phyloP scores from a whole-genome alignment of 2,888 invertebrate genomes.

The Harpalus rufipes region DNA sequence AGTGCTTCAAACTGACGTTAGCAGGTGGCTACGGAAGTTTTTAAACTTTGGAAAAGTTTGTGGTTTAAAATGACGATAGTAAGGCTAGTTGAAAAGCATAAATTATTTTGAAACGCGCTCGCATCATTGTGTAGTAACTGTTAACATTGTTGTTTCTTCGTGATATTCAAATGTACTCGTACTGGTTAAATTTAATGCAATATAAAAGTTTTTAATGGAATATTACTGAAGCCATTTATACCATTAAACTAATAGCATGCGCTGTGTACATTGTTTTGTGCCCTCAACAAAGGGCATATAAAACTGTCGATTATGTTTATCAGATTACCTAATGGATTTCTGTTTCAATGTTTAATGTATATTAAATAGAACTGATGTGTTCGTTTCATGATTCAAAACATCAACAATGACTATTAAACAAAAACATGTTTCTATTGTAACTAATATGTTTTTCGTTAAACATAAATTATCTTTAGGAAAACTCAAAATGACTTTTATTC shows the following conservation, averaged over 20 bases:
- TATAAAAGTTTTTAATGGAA: conserved; percentile 5
- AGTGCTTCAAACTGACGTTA: conserved; percentile 39
- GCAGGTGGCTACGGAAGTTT: conserved; percentile 44
- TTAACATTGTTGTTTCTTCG: conserved; percentile 11
- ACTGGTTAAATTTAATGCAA: conserved; percentile 4
- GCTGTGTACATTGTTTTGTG: conserved; percentile 16
- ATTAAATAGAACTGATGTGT: not conserved
- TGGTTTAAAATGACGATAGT: conserved; percentile 38
- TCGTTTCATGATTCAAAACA: not conserved
- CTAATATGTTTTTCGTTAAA: too few species aligned
- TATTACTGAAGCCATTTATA: conserved; percentile 21
- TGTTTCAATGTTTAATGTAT: conserved; percentile 20
- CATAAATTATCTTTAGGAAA: too few species aligned
- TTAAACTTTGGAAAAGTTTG: conserved; percentile 40
- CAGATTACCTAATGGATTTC: conserved; percentile 41
- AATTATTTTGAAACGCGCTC: conserved; percentile 33
- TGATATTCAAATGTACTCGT: not conserved
- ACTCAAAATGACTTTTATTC: too few species aligned
- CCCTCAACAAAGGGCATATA: conserved; percentile 9
- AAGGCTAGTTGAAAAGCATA: conserved; percentile 5
- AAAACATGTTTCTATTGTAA: conserved; percentile 19
- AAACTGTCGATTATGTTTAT: conserved; percentile 36
- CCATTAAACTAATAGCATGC: conserved; percentile 33
- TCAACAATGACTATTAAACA: conserved; percentile 11
- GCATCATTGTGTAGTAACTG: conserved; percentile 5